Evolutionary conservation across 2,797 vertebrate genomes (phyloP).

Genomic region (Eurystomus glaucurus): DNA sequence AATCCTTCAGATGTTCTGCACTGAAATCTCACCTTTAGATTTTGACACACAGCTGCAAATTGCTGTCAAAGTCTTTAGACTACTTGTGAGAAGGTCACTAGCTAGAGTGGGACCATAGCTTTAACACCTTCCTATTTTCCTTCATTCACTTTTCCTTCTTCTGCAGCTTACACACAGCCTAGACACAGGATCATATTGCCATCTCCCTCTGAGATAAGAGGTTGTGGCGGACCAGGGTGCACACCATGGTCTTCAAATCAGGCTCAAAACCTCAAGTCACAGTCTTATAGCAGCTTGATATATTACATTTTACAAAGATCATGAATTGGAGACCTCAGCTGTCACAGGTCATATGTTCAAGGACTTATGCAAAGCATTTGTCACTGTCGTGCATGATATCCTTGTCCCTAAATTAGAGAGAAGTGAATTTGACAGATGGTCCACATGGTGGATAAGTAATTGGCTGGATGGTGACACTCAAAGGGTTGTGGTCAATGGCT

Average conservation of each 20-base stretch:
- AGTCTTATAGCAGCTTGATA: neutral
- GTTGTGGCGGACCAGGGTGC: neutral
- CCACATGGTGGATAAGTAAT: neutral
- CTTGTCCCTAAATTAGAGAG: neutral
- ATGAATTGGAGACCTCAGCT: neutral
- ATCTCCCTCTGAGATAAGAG: neutral
- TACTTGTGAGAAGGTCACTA: neutral
- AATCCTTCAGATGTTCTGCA: neutral
- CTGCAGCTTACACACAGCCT: neutral
- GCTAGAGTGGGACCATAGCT: neutral
- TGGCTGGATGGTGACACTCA: neutral
- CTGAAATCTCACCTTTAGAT: conserved; percentile 12
- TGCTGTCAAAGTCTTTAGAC: conserved; percentile 1
- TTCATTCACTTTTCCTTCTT: neutral
- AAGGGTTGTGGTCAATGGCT: neutral
- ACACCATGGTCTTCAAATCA: neutral
- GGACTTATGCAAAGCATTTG: neutral
- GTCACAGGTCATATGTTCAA: neutral
- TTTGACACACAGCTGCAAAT: neutral
- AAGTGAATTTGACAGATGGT: neutral
- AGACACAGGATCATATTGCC: neutral
- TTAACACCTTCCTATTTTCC: neutral
- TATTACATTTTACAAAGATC: neutral
- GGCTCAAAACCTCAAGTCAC: neutral
- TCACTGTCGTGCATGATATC: too few species aligned